Conservation (phyloP, 2,113 vertebrate species). For the Egretta garzetta region DNA sequence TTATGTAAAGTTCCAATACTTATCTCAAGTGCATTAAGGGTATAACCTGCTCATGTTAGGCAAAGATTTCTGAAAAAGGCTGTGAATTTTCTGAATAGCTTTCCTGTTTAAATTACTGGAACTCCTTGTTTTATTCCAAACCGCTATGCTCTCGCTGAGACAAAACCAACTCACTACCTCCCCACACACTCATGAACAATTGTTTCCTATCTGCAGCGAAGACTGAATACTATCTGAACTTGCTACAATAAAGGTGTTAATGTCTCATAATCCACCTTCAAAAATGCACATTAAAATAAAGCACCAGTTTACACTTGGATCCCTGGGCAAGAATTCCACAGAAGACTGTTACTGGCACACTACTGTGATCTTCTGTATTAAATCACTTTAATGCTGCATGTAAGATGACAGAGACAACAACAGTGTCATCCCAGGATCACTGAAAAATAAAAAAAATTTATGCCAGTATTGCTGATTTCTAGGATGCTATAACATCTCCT, state of each 20-base stretch:
- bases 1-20: neutral
- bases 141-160: neutral
- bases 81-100: neutral
- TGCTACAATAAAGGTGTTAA: neutral
- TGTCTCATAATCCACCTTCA: neutral
- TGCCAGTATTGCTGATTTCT: neutral
- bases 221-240: neutral
- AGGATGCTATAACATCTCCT: neutral
- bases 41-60: neutral
- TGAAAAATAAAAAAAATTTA: neutral
- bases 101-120: neutral
- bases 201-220: neutral
- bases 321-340: neutral
- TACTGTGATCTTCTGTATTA: neutral
- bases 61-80: neutral
- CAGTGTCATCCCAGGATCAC: neutral
- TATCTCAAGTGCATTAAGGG: neutral
- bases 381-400: neutral
- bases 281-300: neutral
- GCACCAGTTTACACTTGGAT: neutral
- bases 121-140: conserved; percentile 2
- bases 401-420: neutral
- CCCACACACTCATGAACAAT: neutral
- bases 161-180: neutral
- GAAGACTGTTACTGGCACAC: neutral